phyloP scores from a whole-genome alignment of 2,797 vertebrate genomes.

The Tachyglossus aculeatus region DNA sequence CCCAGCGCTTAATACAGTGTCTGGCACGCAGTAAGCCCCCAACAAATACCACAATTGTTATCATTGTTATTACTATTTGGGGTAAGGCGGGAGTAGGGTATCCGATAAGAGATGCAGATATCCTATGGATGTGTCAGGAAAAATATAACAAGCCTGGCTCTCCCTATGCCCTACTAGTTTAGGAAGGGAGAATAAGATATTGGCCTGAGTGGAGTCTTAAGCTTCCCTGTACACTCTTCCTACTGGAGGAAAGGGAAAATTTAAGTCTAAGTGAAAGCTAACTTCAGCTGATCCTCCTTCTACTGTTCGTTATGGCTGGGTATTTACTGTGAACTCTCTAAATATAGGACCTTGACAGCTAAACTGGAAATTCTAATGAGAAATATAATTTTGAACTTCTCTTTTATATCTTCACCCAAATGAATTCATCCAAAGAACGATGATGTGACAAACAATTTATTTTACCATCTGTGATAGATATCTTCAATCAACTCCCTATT shows the following conservation, averaged over 20 bases:
- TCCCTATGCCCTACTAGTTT: too few species aligned
- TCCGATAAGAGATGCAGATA: too few species aligned
- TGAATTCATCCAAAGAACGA: background rate
- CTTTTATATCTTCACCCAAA: background rate
- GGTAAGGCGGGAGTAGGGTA: too few species aligned
- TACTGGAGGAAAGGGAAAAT: background rate
- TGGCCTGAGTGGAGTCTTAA: too few species aligned
- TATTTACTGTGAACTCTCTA: background rate
- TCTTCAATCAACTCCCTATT: background rate
- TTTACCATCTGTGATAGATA: background rate
- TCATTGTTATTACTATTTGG: too few species aligned
- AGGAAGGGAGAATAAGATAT: too few species aligned
- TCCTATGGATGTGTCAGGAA: too few species aligned
- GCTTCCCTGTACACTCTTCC: background rate
- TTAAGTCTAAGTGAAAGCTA: background rate
- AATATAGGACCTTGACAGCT: background rate
- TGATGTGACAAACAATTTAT: background rate
- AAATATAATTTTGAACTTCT: background rate
- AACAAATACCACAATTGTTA: too few species aligned
- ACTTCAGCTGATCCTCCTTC: background rate
- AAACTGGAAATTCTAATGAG: conserved; percentile 1
- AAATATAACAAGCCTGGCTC: too few species aligned
- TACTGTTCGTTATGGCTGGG: background rate
- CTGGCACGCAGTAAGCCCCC: too few species aligned
- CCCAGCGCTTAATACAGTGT: too few species aligned